Evolutionary conservation across 2,113 vertebrate genomes (phyloP), one percentile per base, ranked within the genome.

Genomic region (Mesocricetus auratus): DNA sequence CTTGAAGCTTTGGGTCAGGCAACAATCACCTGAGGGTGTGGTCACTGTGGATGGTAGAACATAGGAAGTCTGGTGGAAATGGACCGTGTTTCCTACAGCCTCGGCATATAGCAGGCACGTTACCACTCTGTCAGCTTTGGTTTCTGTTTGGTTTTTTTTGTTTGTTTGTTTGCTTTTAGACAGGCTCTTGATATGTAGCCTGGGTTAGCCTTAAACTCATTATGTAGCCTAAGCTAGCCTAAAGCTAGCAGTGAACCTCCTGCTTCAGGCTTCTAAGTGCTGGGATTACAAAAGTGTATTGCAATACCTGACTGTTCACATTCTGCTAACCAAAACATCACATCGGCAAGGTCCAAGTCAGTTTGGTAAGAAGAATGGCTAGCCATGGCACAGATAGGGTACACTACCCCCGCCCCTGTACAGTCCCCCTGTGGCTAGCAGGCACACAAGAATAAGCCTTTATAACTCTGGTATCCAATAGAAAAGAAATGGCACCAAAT

Each of bases 51-150:
- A 47, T 29, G 36, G 21, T 24, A 33, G 56, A 68, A 3, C 15
- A 29, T 8, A 33, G 26, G 73, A 90, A 16, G 3, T 12, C 50
- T 64, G 66, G 39, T 9, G 75, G 42, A 21, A 56, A 4, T 5
- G 21, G 1, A 45, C 22, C 22, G 7, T 1, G 5, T 6, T 9
- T 42, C 58, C 9, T 8, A 8, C 0, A 64, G 39, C 31, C 64
- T 62, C 10, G 2, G 13, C 53, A 66, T 36, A 4, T 36, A 24
- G 92, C 24, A 2, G 26, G 31, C 36, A 42, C 21, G 7, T 1
- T 45, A 29, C 21, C 24, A 31, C 50, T 81, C 82, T 50, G 11
- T 50, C 33, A 56, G 4, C 39, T 31, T 45, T 85, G 39, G 10
- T 64, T 85, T 31, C 26, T 42, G 26, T 74, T 42, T 11, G 39